These are phyloP conservation scores for Tryphoninae sp. DNA, from an alignment of 2,888 invertebrate genomes.

Conservation along the genomic window DNA sequence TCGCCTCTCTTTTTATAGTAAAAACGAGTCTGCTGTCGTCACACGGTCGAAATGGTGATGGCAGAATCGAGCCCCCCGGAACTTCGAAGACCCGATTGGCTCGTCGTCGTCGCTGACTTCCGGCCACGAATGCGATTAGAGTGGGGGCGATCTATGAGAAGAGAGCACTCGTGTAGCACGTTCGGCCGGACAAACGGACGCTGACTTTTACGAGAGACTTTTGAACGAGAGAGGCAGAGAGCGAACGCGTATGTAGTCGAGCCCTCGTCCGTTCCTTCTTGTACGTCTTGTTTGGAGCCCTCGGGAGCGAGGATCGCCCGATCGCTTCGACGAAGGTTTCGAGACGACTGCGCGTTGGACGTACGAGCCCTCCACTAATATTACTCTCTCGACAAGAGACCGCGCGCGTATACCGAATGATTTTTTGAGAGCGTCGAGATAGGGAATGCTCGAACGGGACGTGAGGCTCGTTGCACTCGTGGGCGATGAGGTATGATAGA, in stretches of 20 bases:
- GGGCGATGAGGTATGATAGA: too few relatives aligned
- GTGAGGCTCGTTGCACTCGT: neutral
- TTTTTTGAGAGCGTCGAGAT: neutral
- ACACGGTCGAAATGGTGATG: constrained; percentile 33
- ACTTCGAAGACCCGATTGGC: constrained; percentile 54
- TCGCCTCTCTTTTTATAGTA: constrained; percentile 58
- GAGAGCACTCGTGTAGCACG: neutral
- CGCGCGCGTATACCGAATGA: constrained; percentile 22
- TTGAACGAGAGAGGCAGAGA: neutral
- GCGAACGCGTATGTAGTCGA: neutral
- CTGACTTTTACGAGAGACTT: neutral
- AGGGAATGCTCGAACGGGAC: constrained; percentile 8
- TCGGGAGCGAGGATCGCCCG: neutral
- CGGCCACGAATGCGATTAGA: constrained; percentile 34
- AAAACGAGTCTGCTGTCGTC: neutral
- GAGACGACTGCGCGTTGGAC: constrained; percentile 12
- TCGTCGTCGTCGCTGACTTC: constrained; percentile 53
- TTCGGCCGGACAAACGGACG: too few relatives aligned
- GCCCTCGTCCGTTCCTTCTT: neutral
- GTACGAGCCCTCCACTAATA: neutral
- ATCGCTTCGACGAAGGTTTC: constrained; percentile 3
- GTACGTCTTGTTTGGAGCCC: neutral
- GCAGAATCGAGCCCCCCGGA: constrained; percentile 59
- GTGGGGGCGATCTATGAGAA: constrained; percentile 47
- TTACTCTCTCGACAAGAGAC: neutral